phyloP scores from a whole-genome alignment of 2,888 invertebrate species.

The Coecobrya sp. region DNA sequence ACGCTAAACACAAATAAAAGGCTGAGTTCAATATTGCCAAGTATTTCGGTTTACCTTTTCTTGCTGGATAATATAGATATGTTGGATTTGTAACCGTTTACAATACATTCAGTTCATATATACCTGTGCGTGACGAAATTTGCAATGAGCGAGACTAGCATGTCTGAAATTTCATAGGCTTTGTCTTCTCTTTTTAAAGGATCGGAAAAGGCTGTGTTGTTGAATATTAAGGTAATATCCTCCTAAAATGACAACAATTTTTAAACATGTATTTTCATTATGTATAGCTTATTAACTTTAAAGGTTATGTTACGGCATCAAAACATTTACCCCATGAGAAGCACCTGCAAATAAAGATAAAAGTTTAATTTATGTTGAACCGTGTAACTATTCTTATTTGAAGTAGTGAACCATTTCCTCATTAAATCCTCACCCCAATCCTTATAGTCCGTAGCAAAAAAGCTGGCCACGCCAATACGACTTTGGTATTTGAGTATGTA shows the following conservation, averaged over 20 bases:
- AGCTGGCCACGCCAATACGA: slow-evolving; percentile 59
- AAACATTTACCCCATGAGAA: slow-evolving; percentile 57
- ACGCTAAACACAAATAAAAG: slow-evolving; percentile 48
- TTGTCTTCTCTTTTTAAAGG: slow-evolving; percentile 48
- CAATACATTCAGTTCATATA: too few species aligned
- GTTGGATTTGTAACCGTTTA: neutral
- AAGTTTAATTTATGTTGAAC: neutral
- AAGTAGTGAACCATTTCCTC: neutral
- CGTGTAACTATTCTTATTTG: neutral
- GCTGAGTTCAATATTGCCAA: neutral
- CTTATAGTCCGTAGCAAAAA: slow-evolving; percentile 53
- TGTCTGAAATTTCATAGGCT: slow-evolving; percentile 57
- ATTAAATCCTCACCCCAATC: slow-evolving; percentile 47
- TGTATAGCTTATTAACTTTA: neutral
- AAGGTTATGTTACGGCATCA: neutral
- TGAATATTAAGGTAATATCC: slow-evolving; percentile 75
- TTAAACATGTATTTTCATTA: too few species aligned
- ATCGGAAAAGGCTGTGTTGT: slow-evolving; percentile 66
- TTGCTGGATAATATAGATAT: neutral
- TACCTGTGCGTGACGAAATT: slow-evolving; percentile 79
- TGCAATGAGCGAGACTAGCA: slow-evolving; percentile 51
- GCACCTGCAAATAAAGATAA: slow-evolving; percentile 54
- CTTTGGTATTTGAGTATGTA: slow-evolving; percentile 74
- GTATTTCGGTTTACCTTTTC: neutral
- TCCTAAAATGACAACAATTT: slow-evolving; percentile 47